Conservation (phyloP, 2,797 vertebrate genomes). For the Apogon talboti region DNA sequence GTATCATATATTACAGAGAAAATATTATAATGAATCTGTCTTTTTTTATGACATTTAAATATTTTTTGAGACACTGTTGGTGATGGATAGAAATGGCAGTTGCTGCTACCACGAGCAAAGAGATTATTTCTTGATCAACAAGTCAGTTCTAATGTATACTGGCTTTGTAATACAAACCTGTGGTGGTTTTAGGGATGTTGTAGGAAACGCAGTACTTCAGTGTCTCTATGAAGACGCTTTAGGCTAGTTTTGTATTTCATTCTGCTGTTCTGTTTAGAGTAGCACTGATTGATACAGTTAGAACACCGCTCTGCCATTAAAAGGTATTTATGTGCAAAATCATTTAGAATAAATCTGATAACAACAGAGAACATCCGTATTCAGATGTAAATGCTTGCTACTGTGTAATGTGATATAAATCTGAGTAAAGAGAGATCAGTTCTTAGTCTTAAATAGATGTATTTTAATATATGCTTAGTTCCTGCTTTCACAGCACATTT, state of each 20-base stretch:
- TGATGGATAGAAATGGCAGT: conserved; percentile 25
- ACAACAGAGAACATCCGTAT: conserved; percentile 20
- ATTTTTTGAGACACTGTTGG: conserved; percentile 53
- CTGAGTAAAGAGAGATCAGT: conserved; percentile 20
- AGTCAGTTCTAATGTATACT: neutral
- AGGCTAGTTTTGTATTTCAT: conserved; percentile 8
- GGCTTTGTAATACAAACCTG: conserved; percentile 13
- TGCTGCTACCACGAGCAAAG: conserved; percentile 38
- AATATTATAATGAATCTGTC: neutral
- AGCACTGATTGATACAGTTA: conserved; percentile 16
- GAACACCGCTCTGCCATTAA: conserved; percentile 33
- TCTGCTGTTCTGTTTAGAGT: conserved; percentile 19
- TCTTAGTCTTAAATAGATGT: conserved; percentile 29
- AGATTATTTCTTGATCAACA: conserved; percentile 33
- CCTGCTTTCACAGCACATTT: conserved; percentile 12
- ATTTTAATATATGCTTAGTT: conserved; percentile 40
- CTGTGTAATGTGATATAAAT: conserved; percentile 39
- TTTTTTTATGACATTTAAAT: conserved; percentile 36
- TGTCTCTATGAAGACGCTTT: conserved; percentile 28
- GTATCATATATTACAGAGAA: conserved; percentile 4
- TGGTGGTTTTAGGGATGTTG: conserved; percentile 7
- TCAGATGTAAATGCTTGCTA: conserved; percentile 52
- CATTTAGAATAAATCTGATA: conserved; percentile 21
- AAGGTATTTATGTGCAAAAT: conserved; percentile 22
- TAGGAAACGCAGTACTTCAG: conserved; percentile 12